A percentile compares a stretch with the other conserved stretches of the same genome.
phyloP scores from a whole-genome alignment of 2,797 vertebrate genomes.

The Catharus ustulatus region DNA sequence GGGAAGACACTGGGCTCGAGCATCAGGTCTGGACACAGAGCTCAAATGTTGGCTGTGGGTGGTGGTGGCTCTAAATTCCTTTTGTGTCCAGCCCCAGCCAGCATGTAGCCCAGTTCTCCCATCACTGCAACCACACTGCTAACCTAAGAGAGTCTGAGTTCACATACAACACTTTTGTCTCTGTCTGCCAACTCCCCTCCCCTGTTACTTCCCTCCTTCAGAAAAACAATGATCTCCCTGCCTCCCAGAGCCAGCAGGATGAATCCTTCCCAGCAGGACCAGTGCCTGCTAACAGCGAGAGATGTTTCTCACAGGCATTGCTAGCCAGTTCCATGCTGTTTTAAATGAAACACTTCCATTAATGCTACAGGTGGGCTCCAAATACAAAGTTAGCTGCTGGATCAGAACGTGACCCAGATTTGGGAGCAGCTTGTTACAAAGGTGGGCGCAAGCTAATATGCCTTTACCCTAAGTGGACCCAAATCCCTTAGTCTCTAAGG shows the following conservation, averaged over 20 bases:
- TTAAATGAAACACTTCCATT: constrained; percentile 47
- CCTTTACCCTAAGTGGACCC: background rate
- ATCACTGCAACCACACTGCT: background rate
- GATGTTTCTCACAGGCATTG: background rate
- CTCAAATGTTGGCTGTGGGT: accelerated
- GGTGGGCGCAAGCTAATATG: background rate
- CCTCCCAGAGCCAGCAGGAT: background rate
- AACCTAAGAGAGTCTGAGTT: background rate
- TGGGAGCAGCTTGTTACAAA: background rate
- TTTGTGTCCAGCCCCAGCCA: background rate
- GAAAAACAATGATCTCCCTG: background rate
- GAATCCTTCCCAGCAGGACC: background rate
- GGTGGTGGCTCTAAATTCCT: background rate
- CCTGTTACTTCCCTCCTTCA: background rate
- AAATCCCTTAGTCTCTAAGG: background rate
- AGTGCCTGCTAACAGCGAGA: background rate
- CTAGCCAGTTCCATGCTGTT: constrained; percentile 19
- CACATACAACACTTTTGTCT: background rate
- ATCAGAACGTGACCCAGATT: background rate
- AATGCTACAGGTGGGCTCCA: background rate
- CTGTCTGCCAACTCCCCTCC: background rate
- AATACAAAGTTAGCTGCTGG: background rate
- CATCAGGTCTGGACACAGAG: background rate
- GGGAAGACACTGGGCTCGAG: background rate
- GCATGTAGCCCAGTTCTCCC: accelerated